Base-by-base conservation (phyloP, 2,113 vertebrate genomes). In the Tapirus terrestris region DNA sequence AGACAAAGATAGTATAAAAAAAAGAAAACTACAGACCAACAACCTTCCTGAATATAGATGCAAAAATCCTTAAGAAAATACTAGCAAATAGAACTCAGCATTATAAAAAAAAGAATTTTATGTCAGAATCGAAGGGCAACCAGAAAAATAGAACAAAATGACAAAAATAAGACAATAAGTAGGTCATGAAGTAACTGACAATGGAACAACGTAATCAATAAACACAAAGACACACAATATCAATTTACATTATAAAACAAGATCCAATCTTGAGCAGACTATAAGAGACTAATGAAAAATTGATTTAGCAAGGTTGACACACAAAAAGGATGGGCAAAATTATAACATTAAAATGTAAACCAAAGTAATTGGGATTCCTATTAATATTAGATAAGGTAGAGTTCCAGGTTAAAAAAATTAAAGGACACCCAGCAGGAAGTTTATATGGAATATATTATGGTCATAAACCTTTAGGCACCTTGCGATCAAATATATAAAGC, bases 331-430 rank as follows among this genome's bases (percentile, higher is more conserved):
- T 43, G 16, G 76, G 8, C 6, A 70, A 72, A 87, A 27, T 79
- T 84, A 91, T 65, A 73, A 80, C 67, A 91, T 53, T 96, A n/a
- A 94, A 68, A 81, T 87, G 16, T 65, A 93, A 60, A 60, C 5
- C 65, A 67, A 79, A 72, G 17, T 39, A 68, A 65, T 29, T 51
- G n/a, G 27, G 29, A 92, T 82, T 82, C 12, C 31, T 73, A 68
- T 29, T 76, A 88, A 70, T 76, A 53, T 45, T 88, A 67, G 10
- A 20, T 79, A 72, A 72, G 72, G 48, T 48, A 48, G 53, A 68
- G 29, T 82, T 82, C 20, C 60, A 25, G 14, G 8, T 91, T 75
- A n/a, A 68, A 91, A 75, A 20, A 82, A 43, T 48, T n/a, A 43
- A 91, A 75, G 43, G 45, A 48, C 36, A 51, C 33, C 23, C 12